A percentile compares a stretch with the other conserved stretches of the same genome.
Conservation (phyloP, 2,797 vertebrate genomes). For the Anguilla anguilla region DNA sequence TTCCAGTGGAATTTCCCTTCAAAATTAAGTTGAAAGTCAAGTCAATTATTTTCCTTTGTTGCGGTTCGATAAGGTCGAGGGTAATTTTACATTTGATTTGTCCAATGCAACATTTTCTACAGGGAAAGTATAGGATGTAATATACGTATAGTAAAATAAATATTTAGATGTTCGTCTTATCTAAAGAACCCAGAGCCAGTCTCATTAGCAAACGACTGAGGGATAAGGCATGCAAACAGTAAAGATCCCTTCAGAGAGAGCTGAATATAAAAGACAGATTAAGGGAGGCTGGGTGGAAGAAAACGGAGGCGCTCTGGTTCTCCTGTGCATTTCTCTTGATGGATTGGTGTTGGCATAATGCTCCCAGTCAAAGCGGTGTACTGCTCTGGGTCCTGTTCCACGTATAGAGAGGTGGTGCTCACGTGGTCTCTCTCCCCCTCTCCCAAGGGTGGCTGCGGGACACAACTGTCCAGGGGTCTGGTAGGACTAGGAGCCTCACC, state of each 20-base stretch:
- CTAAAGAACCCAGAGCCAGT: neutral
- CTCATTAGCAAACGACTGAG: neutral
- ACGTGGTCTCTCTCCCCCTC: neutral
- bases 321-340: neutral
- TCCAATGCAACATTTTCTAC: conserved; percentile 9
- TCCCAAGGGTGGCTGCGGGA: neutral
- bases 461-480: neutral
- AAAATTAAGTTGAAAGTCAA: neutral
- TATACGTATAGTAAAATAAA: neutral
- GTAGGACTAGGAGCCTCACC: neutral
- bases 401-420: neutral
- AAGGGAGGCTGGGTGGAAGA: neutral
- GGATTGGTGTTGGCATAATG: neutral
- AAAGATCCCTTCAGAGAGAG: neutral
- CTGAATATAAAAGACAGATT: neutral
- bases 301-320: neutral
- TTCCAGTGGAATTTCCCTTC: neutral
- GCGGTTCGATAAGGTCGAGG: conserved; percentile 6
- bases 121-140: neutral
- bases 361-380: neutral
- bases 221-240: neutral
- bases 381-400: neutral
- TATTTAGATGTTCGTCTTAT: neutral
- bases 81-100: neutral
- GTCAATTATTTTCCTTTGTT: conserved; percentile 7